Evolutionary conservation across 2,113 vertebrate species (phyloP).

Genomic region (Rattus rattus): DNA sequence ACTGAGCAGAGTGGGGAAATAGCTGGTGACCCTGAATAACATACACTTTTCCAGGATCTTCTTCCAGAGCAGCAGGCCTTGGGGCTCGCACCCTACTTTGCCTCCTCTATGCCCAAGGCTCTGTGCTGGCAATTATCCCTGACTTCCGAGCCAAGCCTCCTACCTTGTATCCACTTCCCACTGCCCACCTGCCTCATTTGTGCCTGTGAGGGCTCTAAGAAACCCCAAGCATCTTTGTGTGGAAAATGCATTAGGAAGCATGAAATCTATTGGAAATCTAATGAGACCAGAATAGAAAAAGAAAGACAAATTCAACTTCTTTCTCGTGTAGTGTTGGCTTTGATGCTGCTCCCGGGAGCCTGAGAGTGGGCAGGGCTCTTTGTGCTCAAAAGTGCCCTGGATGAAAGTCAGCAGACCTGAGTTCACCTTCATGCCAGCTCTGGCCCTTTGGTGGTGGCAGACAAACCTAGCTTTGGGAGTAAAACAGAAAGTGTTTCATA

Average conservation of each 20-base stretch:
- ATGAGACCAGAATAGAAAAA: slow-evolving; percentile 64
- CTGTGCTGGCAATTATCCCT: background rate
- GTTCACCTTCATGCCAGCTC: background rate
- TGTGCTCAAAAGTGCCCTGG: background rate
- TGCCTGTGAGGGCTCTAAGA: background rate
- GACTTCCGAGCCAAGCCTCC: background rate
- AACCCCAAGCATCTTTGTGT: slow-evolving; percentile 59
- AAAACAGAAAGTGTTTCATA: background rate
- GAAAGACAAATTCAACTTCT: slow-evolving; percentile 54
- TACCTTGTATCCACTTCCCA: too few species aligned
- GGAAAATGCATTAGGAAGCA: slow-evolving; percentile 72
- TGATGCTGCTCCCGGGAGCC: background rate
- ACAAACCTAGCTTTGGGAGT: background rate
- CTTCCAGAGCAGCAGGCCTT: background rate
- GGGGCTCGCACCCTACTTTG: accelerated
- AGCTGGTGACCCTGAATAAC: background rate
- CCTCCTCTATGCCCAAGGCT: background rate
- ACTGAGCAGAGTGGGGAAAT: background rate
- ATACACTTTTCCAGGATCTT: background rate
- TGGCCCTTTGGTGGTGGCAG: background rate
- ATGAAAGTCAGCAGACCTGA: background rate
- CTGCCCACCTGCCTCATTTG: background rate
- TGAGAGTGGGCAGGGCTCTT: background rate
- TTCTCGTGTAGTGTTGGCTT: background rate
- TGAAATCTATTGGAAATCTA: slow-evolving; percentile 76